These are phyloP conservation scores for Rhagonycha fulva DNA, from an alignment of 2,888 invertebrate species.

Conservation along the genomic window DNA sequence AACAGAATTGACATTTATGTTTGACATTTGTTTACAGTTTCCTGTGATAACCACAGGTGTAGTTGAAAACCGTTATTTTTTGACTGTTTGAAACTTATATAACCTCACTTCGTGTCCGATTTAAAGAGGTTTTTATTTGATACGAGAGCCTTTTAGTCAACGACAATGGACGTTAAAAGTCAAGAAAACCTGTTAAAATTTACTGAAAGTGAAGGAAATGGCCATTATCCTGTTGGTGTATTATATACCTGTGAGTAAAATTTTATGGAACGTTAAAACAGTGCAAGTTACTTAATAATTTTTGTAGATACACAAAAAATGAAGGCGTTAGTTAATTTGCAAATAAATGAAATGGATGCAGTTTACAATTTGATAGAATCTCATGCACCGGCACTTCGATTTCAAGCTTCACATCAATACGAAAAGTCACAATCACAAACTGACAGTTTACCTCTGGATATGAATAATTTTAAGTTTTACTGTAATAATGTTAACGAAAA, in stretches of 20 bases:
- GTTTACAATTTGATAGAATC: constrained; percentile 49
- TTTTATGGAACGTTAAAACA: not conserved
- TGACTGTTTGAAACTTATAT: not conserved
- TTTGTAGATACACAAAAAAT: constrained; percentile 26
- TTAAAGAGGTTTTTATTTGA: not conserved
- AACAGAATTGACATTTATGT: not conserved
- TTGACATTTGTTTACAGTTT: not conserved
- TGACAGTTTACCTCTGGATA: constrained; percentile 35
- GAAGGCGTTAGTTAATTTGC: constrained; percentile 36
- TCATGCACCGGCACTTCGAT: constrained; percentile 46
- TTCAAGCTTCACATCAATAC: constrained; percentile 42
- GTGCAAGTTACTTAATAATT: not conserved
- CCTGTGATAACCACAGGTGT: not conserved
- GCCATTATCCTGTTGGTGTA: constrained; percentile 32
- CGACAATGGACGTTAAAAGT: not conserved
- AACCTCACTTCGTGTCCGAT: not conserved
- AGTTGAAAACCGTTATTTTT: not conserved
- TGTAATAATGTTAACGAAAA: constrained; percentile 35
- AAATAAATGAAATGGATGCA: constrained; percentile 42
- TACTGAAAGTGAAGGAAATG: constrained; percentile 16
- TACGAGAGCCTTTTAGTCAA: no score
- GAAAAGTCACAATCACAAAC: constrained; percentile 34
- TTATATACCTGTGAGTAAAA: constrained; percentile 26
- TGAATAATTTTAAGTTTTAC: constrained; percentile 40
- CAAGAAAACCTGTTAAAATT: not conserved